Base-by-base conservation (phyloP, 2,113 vertebrate species). In the Solea solea region DNA sequence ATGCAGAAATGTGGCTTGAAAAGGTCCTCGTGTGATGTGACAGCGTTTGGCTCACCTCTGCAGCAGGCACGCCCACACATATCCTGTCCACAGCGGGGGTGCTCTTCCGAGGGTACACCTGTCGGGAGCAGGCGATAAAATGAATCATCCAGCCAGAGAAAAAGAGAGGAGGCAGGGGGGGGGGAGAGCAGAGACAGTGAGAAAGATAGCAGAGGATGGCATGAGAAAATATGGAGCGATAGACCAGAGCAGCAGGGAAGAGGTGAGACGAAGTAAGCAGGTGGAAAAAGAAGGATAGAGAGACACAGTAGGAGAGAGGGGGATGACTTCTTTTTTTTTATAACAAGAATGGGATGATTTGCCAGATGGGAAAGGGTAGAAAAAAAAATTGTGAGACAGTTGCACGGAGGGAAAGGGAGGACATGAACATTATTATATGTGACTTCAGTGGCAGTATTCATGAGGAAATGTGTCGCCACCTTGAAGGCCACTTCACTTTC, bases 51-150 rank as follows among this genome's bases (percentile, higher is more conserved):
- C 91, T 95, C 93, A 99, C 98, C 95, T 99, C 97, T 52, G 95
- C 96, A 12, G 96, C 95, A 69, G 98, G 97, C 41, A 99, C 95
- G 76, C 98, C 98, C 85, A 99, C 94, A 72, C 96, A 97, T 76
- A 99, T 94, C 84, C 95, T 94, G 86, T 98, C 95, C 81, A 99
- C 97, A 7, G 97, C 97, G 56, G 96, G 96, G 77, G 95, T 94
- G 84, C 93, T 93, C 88, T 98, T 99, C 89, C 93, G 93, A 81
- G 94, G 93, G 74, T 99, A 99, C 48, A 97, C 94, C 97, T 99
- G 91, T 76, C 90, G 87, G 46, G 79, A 86, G 65, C 69, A 87
- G 63, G 84, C 64, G 80, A 81, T 78, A 84, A 81, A 86, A 91
- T 78, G 77, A 86, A 87, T 89, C 86, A 84, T 64, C 28, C 62